A percentile compares a stretch with the other conserved stretches of the same genome.
Conservation (phyloP, 2,888 invertebrate genomes). For the Empis livida region DNA sequence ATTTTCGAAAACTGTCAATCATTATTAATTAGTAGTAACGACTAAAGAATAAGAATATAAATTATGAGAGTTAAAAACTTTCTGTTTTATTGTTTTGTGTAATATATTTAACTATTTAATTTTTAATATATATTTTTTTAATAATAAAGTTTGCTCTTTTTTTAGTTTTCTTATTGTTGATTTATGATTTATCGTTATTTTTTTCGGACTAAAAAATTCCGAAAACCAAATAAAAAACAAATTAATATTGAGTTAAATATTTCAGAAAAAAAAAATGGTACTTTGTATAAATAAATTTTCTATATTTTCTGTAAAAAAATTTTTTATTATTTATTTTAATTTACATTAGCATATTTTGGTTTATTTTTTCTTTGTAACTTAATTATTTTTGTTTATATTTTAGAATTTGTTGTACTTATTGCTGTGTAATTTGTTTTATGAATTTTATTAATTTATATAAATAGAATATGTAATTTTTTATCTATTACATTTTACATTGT, state of each 20-base stretch:
- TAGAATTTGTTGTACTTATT: constrained; percentile 1
- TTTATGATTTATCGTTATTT: too few species aligned
- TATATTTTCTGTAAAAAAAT: background rate
- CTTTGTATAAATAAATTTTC: background rate
- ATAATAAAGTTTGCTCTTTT: too few species aligned
- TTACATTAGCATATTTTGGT: background rate
- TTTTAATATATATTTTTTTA: too few species aligned
- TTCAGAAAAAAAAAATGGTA: background rate
- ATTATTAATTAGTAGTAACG: too few species aligned
- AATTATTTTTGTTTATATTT: background rate
- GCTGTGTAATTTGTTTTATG: background rate
- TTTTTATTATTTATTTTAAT: background rate
- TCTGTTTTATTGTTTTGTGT: too few species aligned
- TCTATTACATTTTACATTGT: background rate
- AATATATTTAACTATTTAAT: too few species aligned
- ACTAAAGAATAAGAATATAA: too few species aligned
- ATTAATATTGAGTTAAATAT: background rate
- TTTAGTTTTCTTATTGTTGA: too few species aligned
- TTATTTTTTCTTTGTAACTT: background rate
- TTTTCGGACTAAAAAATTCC: too few species aligned
- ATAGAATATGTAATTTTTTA: background rate
- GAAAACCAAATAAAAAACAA: background rate
- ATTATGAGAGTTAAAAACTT: too few species aligned
- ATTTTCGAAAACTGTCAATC: too few species aligned
- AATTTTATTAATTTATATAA: background rate